Conservation (phyloP, 92 coral and sea anemone species). For the Ricordea florida region DNA sequence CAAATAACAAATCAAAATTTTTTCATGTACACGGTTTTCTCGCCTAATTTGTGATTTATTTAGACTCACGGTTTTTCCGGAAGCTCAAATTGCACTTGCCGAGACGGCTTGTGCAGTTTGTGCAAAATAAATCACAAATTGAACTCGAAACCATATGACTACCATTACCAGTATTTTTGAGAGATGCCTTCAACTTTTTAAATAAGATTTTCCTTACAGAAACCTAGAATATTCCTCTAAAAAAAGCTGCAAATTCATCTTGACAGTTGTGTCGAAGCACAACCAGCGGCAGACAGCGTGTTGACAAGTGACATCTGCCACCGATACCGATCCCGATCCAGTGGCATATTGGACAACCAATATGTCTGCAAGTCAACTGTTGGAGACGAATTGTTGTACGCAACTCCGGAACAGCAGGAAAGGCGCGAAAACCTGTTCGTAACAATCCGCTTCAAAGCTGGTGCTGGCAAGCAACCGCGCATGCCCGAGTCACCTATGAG, state of each 20-base stretch:
- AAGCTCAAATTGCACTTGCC: too few relatives aligned
- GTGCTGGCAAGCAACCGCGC: constrained; percentile 1
- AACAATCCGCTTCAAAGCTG: not conserved
- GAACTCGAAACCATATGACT: too few relatives aligned
- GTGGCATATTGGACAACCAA: not conserved
- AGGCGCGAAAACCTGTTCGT: constrained; percentile 16
- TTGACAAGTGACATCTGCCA: not conserved
- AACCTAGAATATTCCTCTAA: not conserved
- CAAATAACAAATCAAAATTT: too few relatives aligned
- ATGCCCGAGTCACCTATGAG: not conserved
- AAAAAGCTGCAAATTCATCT: not conserved
- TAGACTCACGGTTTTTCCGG: too few relatives aligned
- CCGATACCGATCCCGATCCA: not conserved
- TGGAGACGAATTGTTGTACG: not conserved
- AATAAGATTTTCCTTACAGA: not conserved
- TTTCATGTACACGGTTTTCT: too few relatives aligned
- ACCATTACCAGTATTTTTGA: too few relatives aligned
- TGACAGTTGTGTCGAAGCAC: constrained; percentile 1
- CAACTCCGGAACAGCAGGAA: constrained; percentile 12
- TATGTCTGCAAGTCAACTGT: not conserved
- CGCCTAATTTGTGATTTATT: too few relatives aligned
- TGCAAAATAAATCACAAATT: too few relatives aligned
- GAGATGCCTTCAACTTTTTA: too few relatives aligned
- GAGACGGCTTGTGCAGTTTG: too few relatives aligned
- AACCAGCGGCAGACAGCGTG: not conserved